Conservation (phyloP, 35 echinoderm and acorn worm genomes). For the Ophioderma brevispina region DNA sequence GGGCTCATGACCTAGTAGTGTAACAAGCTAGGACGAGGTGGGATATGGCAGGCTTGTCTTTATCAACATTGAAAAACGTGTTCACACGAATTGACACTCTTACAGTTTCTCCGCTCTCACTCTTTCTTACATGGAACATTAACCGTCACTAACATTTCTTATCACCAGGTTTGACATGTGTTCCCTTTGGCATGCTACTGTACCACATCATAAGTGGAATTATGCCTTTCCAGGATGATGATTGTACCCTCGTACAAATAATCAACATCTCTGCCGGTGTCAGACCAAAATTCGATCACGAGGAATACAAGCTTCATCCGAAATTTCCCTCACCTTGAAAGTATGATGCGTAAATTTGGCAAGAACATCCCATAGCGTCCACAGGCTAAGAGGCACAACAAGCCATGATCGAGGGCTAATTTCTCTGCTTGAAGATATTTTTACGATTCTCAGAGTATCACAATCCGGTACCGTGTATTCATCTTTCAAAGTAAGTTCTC, state of each 20-base stretch:
- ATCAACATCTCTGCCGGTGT: conserved; percentile 40
- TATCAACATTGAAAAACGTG: no score
- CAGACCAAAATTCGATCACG: conserved; percentile 54
- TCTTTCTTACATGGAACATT: no score
- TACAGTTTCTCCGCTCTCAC: no score
- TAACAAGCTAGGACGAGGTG: no score
- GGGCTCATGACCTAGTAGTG: no score
- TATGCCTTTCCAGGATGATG: conserved; percentile 55
- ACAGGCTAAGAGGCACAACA: background rate
- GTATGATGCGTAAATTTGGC: conserved; percentile 49
- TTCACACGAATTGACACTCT: no score
- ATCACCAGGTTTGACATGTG: conserved; percentile 81
- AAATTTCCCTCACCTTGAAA: conserved; percentile 51
- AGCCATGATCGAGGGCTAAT: conserved; percentile 6
- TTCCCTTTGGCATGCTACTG: conserved; percentile 70
- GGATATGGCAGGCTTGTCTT: no score
- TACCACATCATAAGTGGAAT: conserved; percentile 61
- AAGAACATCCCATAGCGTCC: conserved; percentile 40
- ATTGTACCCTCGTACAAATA: conserved; percentile 36
- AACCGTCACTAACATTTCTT: no score
- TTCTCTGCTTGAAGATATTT: conserved; percentile 43
- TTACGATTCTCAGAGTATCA: no score
- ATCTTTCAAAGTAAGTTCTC: no score
- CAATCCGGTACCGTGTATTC: no score
- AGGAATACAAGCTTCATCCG: conserved; percentile 29